Percentiles rank a stretch among this genome's conserved stretches.
Evolutionary conservation across 2,797 vertebrate genomes (phyloP).

Genomic region (Nasua narica): DNA sequence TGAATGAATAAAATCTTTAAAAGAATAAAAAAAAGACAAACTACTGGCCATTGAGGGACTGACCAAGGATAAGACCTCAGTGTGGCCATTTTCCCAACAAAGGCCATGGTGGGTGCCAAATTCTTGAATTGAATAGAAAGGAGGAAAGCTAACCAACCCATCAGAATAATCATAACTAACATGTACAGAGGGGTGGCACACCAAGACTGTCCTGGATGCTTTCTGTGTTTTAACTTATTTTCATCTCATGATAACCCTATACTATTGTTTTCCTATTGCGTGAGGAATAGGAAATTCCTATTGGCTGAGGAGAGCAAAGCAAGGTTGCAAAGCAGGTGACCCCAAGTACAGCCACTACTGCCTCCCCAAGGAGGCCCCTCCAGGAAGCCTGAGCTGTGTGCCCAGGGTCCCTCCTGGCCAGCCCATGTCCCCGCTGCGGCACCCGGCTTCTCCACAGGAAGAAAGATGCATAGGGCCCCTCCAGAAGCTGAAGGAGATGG

Average conservation of each 20-base stretch:
- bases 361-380: background rate
- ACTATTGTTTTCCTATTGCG: background rate
- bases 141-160: slow-evolving; percentile 43
- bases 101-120: slow-evolving; percentile 35
- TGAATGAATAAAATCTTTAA: no score
- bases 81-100: slow-evolving; percentile 50
- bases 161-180: slow-evolving; percentile 56
- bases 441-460: background rate
- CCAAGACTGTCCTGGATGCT: background rate
- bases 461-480: background rate
- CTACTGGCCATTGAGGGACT: background rate
- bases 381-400: background rate
- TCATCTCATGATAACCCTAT: background rate
- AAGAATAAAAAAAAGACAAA: background rate
- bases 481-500: background rate
- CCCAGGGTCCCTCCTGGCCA: background rate
- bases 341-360: background rate
- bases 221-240: background rate
- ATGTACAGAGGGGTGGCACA: background rate
- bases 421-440: fast-evolving
- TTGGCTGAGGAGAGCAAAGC: background rate
- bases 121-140: slow-evolving; percentile 55
- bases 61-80: slow-evolving; percentile 8
- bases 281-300: no score
- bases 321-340: background rate